Evolutionary conservation across 2,888 invertebrate species (phyloP), one percentile per base, ranked within the genome.

Genomic region (Drosophila meridiana): DNA sequence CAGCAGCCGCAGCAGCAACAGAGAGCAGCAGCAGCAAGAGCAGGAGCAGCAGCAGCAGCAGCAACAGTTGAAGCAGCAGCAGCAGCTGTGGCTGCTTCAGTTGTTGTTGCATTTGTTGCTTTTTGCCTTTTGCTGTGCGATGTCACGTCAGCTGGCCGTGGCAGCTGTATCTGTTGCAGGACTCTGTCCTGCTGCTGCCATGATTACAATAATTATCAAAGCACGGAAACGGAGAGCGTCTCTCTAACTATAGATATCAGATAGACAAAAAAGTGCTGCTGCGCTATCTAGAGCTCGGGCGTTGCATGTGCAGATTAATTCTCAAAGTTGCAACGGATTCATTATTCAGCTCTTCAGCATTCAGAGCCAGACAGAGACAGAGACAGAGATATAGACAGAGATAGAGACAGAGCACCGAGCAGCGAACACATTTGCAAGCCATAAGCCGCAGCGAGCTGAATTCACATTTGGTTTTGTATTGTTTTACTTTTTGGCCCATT

Each of bases 401-500:
- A 20, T 20, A 20, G 20, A 20, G n/a, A 30, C 6, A 5, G 20
- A 43, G 36, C 13, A 45, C 4, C 7, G 28, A 47, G 47, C 48
- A 30, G 30, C 48, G 9, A 32, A 9, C 48, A 62, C 53, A 53
- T 36, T 36, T 26, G 36, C 8, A 34, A 36, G 36, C 28, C 55
- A 40, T 40, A 14, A 59, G 40, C 56, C 59, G 42, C 42, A 50
- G 52, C 58, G 52, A 48, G 34, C 34, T 52, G 70, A 70, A 63
- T 55, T 53, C 67, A 52, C 47, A 76, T 73, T 73, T 76, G 65
- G 67, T 73, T 66, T 59, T 57, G 82, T 70, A 81, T 83, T 84
- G 76, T 89, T 78, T 81, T 65, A 69, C 59, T 74, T 70, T 70
- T 64, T 83, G 84, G 73, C 82, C 89, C 79, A 89, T 76, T 89